These are phyloP conservation scores for Cetonia aurata DNA, from an alignment of 2,888 invertebrate species.

Conservation along the genomic window DNA sequence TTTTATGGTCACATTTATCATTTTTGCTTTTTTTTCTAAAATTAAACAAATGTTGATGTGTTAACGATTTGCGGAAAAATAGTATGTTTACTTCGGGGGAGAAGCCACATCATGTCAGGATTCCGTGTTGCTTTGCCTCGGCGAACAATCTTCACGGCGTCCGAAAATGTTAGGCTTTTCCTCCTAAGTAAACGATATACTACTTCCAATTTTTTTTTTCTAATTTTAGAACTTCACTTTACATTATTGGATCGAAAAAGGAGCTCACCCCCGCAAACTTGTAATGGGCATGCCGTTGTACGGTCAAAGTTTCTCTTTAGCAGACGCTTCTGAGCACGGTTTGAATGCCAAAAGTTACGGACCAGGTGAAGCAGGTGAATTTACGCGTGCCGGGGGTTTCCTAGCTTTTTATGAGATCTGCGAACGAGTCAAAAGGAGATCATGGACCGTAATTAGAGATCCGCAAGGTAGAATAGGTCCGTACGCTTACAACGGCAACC, in stretches of 20 bases:
- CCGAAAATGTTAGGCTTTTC: too few relatives aligned
- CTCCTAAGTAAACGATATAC: too few relatives aligned
- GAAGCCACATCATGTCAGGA: background rate
- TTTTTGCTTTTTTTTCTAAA: constrained; percentile 13
- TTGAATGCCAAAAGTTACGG: constrained; percentile 74
- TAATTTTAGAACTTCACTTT: constrained; percentile 74
- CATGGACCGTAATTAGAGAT: constrained; percentile 75
- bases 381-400: constrained; percentile 79
- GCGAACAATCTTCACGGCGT: too few relatives aligned
- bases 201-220: too few relatives aligned
- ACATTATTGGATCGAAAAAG: constrained; percentile 78
- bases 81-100: constrained; percentile 12
- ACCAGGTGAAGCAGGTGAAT: constrained; percentile 78
- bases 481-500: constrained; percentile 77
- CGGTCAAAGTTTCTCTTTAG: constrained; percentile 80
- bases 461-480: constrained; percentile 77
- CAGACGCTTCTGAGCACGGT: constrained; percentile 67
- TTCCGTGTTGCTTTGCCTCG: too few relatives aligned
- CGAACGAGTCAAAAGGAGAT: constrained; percentile 71
- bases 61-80: background rate
- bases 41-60: constrained; percentile 11
- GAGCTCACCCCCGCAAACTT: constrained; percentile 75
- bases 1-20: constrained; percentile 15
- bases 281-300: constrained; percentile 83
- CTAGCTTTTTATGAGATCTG: constrained; percentile 84